Evolutionary conservation across 1,140 invertebrate species (phyloP).

Genomic region (Armadillidium nasatum): DNA sequence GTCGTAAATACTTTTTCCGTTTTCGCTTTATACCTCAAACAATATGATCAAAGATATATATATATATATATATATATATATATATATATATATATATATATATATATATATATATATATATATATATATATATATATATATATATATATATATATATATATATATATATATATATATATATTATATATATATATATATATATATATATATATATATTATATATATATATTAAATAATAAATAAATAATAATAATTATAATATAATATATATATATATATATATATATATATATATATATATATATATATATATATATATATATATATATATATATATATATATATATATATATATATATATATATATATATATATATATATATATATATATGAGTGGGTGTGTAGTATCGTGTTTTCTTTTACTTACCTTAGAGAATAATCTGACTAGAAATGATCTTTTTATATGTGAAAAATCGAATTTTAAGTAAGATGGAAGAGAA

Average conservation of each 20-base stretch:
- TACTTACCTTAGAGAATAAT: neutral
- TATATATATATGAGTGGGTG: neutral
- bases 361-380: conserved; percentile 2
- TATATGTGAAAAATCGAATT: no score
- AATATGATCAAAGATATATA: neutral
- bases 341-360: conserved; percentile 8
- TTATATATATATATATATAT: conserved; percentile 9
- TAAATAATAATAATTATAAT: no score
- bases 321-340: conserved; percentile 10
- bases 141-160: neutral
- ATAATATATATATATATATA: neutral
- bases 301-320: neutral
- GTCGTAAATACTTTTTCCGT: neutral
- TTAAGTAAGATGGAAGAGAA: no score
- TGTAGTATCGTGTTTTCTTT: neutral
- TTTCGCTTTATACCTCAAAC: neutral
- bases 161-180: neutral
- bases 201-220: conserved; percentile 9
- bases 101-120: conserved; percentile 19
- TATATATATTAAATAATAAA: no score
- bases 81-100: conserved; percentile 9
- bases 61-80: no score
- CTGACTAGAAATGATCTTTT: neutral
- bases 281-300: neutral
- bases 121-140: neutral